Evolutionary conservation across 2,888 invertebrate species (phyloP), one percentile per base, ranked within the genome.

Genomic region (Bibio marci): DNA sequence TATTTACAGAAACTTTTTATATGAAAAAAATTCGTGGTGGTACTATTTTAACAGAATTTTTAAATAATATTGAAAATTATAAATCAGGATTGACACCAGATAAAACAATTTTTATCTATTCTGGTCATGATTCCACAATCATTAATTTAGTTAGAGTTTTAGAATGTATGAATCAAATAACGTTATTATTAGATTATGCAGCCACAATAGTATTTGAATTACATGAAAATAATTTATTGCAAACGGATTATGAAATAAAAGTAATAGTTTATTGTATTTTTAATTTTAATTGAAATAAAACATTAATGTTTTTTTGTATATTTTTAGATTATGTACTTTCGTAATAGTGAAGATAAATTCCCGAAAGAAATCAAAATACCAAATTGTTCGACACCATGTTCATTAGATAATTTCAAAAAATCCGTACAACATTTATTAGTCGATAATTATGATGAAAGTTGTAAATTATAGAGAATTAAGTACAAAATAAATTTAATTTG

Each of bases 71-170:
- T 6, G 22, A 22, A 22, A 22, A 22, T 22, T 22, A 22, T 22
- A 22, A 22, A 22, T 22, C 22, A 4, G 22, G 62, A 4, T 51
- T 62, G 3, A 64, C 58, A 37, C 59, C 66, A 2, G 64, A 70
- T 46, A 64, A 70, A 4, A 68, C 67, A 35, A 60, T 83, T 44
- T 71, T 72, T 50, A 54, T 86, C 41, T 86, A 82, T 59, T 75
- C 83, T 0, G 85, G 70, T 0, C 90, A 91, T 55, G 90, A 91
- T 58, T 67, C 82, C 4, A 86, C 81, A 0, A 59, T 90, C 17
- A 78, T 86, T 1, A 76, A 76, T 46, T 56, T 85, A 31, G 70
- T 87, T 65, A 69, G 79, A 43, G 71, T 81, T 3, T 65, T 91
- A 48, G 76, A 78, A 34, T 72, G 78, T 47, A 62, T 66, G 1